A percentile compares a stretch with the other conserved stretches of the same genome.
Conservation (phyloP, 64 coral and sea anemone genomes). For the Montipora sp. region DNA sequence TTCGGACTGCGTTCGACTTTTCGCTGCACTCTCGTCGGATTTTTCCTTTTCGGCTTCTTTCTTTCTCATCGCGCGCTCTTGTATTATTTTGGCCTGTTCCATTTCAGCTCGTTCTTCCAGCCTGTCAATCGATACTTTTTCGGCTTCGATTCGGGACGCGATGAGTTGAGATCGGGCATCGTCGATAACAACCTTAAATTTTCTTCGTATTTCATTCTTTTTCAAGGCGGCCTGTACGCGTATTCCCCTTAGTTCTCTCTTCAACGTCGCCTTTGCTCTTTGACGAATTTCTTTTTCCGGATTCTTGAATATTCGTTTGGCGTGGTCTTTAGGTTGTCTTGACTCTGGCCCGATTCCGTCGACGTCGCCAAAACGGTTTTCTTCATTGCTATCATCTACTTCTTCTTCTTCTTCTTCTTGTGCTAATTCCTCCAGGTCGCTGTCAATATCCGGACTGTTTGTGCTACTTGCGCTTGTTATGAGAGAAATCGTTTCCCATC, state of each 20-base stretch:
- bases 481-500: constrained; percentile 54
- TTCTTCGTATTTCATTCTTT: constrained; percentile 62
- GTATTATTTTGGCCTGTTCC: constrained; percentile 65
- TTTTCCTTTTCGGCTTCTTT: constrained; percentile 37
- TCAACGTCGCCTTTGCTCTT: constrained; percentile 45
- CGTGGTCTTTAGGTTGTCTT: not conserved
- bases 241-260: constrained; percentile 44
- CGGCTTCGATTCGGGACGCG: constrained; percentile 75
- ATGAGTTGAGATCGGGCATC: constrained; percentile 70
- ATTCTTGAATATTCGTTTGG: constrained; percentile 21
- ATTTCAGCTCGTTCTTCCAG: constrained; percentile 60
- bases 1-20: constrained; percentile 21
- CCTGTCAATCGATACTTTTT: constrained; percentile 79
- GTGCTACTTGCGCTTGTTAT: constrained; percentile 58
- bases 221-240: constrained; percentile 53
- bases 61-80: constrained; percentile 57
- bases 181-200: constrained; percentile 72
- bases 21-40: constrained; percentile 14
- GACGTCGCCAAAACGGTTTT: not conserved
- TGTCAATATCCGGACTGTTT: constrained; percentile 41
- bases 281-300: constrained; percentile 65
- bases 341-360: not conserved
- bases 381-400: not conserved
- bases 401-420: constrained; percentile 49
- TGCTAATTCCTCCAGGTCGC: constrained; percentile 43